Percentiles rank a stretch among this genome's conserved stretches.
Conservation (phyloP, 2,888 invertebrate genomes). For the Nemurella pictetii region DNA sequence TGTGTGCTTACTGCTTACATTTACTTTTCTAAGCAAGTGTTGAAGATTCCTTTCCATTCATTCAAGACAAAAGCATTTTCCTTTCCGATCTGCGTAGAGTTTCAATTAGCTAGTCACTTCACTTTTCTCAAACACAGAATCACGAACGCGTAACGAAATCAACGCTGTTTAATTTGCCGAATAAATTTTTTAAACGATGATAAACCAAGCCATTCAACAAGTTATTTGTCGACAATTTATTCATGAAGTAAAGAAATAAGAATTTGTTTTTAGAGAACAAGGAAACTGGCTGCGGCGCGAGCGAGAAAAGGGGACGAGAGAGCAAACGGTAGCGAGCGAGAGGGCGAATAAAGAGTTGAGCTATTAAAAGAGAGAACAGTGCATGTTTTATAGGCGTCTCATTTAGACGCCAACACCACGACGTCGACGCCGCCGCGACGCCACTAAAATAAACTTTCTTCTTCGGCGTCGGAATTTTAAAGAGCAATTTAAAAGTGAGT, state of each 20-base stretch:
- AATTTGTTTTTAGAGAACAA: conserved; percentile 21
- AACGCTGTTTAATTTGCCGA: background rate
- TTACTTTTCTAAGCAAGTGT: no score
- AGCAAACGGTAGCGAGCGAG: conserved; percentile 16
- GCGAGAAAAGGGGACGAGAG: conserved; percentile 10
- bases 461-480: conserved; percentile 41
- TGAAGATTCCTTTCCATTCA: background rate
- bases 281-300: conserved; percentile 19
- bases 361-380: conserved; percentile 34
- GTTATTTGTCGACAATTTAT: conserved; percentile 14
- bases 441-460: conserved; percentile 42
- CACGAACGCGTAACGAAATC: background rate
- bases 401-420: conserved; percentile 34
- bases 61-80: background rate
- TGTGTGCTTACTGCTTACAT: no score
- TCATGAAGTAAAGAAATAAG: conserved; percentile 24
- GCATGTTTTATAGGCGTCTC: conserved; percentile 40
- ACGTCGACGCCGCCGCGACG: conserved; percentile 29
- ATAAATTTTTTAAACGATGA: background rate
- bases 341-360: conserved; percentile 26
- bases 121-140: background rate
- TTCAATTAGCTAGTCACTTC: background rate
- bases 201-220: conserved; percentile 3
- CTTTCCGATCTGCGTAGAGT: background rate
- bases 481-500: conserved; percentile 41